phyloP scores from a whole-genome alignment of 2,113 vertebrate genomes.

The Regulus satrapa region DNA sequence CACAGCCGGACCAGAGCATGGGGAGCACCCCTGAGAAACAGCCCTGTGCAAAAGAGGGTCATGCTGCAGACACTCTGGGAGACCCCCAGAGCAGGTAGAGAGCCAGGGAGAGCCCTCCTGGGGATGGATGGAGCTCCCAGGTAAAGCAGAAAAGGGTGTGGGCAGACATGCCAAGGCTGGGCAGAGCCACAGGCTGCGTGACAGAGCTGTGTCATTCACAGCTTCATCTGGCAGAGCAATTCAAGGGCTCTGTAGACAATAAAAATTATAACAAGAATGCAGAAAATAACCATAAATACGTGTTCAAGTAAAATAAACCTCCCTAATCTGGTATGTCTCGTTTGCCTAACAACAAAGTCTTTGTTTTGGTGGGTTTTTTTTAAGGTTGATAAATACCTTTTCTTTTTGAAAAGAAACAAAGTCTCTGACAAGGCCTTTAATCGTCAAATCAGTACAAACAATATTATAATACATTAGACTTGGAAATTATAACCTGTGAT shows the following conservation, averaged over 20 bases:
- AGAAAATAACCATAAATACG: background rate
- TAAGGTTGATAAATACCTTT: constrained; percentile 25
- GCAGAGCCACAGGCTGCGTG: background rate
- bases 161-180: background rate
- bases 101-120: background rate
- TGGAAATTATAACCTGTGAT: constrained; percentile 66
- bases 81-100: background rate
- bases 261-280: background rate
- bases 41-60: background rate
- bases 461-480: constrained; percentile 72
- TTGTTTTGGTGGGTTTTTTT: background rate
- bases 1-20: fast-evolving
- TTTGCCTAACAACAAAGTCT: background rate
- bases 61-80: background rate
- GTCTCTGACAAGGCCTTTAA: constrained; percentile 56
- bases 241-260: background rate
- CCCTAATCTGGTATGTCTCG: background rate
- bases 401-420: constrained; percentile 59
- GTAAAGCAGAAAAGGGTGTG: background rate
- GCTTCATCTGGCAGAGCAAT: background rate
- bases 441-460: constrained; percentile 65
- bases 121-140: background rate
- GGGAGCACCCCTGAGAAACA: background rate
- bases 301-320: constrained; percentile 13
- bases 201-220: background rate